phyloP scores from a whole-genome alignment of 1,140 invertebrate genomes.

The Melipona quadrifasciata region DNA sequence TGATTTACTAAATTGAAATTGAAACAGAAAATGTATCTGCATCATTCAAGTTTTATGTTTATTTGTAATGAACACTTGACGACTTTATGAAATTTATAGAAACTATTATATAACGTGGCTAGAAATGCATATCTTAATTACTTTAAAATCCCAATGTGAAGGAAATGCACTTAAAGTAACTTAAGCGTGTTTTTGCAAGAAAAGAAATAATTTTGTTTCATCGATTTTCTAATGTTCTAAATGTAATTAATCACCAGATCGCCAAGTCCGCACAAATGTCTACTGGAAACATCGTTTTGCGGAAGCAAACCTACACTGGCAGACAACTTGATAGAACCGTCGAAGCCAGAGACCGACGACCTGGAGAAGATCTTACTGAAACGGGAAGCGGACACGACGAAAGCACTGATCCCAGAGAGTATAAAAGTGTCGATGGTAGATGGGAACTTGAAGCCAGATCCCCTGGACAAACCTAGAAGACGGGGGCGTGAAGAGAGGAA shows the following conservation, averaged over 20 bases:
- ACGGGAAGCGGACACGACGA: slow-evolving; percentile 79
- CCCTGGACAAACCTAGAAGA: slow-evolving; percentile 77
- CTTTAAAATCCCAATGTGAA: too few species aligned
- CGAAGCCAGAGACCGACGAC: slow-evolving; percentile 83
- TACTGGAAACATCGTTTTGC: slow-evolving; percentile 94
- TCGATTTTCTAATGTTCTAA: too few species aligned
- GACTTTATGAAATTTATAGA: too few species aligned
- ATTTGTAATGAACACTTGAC: too few species aligned
- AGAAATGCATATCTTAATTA: too few species aligned
- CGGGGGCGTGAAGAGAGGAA: slow-evolving; percentile 79
- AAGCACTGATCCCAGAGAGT: slow-evolving; percentile 78
- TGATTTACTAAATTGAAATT: too few species aligned
- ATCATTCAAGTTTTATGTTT: too few species aligned
- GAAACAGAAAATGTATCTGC: too few species aligned
- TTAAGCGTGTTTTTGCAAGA: too few species aligned
- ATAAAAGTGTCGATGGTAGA: slow-evolving; percentile 78
- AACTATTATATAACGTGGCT: too few species aligned
- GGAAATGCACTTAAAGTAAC: too few species aligned
- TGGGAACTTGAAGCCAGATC: slow-evolving; percentile 78
- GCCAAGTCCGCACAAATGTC: slow-evolving; percentile 93
- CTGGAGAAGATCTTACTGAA: slow-evolving; percentile 86
- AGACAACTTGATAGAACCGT: slow-evolving; percentile 76
- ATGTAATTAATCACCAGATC: slow-evolving; percentile 84
- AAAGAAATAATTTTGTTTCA: too few species aligned
- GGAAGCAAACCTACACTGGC: slow-evolving; percentile 86